Conservation (phyloP, 2,797 vertebrate genomes). For the Philypnodon macrostomus region DNA sequence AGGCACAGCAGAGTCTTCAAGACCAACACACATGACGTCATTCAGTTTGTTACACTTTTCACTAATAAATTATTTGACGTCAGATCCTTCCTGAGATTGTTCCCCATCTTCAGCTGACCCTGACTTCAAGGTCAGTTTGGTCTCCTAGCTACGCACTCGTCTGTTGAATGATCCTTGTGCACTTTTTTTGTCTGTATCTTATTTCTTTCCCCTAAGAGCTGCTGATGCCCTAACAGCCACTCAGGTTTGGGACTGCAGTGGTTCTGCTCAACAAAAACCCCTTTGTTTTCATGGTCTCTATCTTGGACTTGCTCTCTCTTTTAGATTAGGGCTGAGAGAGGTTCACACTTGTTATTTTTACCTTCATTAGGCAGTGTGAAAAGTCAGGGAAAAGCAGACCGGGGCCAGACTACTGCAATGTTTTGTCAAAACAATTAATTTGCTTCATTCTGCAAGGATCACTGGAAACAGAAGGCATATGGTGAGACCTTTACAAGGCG, state of each 20-base stretch:
- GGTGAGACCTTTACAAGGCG: slow-evolving; percentile 47
- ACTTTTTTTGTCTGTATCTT: slow-evolving; percentile 58
- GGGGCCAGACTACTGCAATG: slow-evolving; percentile 28
- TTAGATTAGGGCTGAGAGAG: slow-evolving; percentile 47
- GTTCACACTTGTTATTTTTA: slow-evolving; percentile 49
- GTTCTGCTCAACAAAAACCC: slow-evolving; percentile 60
- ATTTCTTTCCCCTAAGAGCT: slow-evolving; percentile 61
- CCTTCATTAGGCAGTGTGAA: slow-evolving; percentile 60
- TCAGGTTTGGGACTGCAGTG: slow-evolving; percentile 57
- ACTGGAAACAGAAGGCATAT: slow-evolving; percentile 36
- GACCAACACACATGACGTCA: slow-evolving; percentile 9
- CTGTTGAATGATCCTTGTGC: slow-evolving; percentile 48
- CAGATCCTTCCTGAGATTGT: slow-evolving; percentile 27
- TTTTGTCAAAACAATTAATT: slow-evolving; percentile 51
- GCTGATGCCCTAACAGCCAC: slow-evolving; percentile 57
- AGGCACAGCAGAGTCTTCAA: background rate
- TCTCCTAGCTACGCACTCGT: slow-evolving; percentile 58
- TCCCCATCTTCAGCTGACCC: slow-evolving; percentile 29
- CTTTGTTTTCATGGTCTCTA: slow-evolving; percentile 58
- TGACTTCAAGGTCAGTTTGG: slow-evolving; percentile 52
- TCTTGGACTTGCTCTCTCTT: slow-evolving; percentile 46
- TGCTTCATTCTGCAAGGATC: slow-evolving; percentile 45
- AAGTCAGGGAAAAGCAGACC: slow-evolving; percentile 50
- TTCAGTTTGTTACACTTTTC: slow-evolving; percentile 4
- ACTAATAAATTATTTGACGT: slow-evolving; percentile 15